Base-by-base conservation (phyloP, 2,888 invertebrate genomes). In the Drosophila setosimentum region DNA sequence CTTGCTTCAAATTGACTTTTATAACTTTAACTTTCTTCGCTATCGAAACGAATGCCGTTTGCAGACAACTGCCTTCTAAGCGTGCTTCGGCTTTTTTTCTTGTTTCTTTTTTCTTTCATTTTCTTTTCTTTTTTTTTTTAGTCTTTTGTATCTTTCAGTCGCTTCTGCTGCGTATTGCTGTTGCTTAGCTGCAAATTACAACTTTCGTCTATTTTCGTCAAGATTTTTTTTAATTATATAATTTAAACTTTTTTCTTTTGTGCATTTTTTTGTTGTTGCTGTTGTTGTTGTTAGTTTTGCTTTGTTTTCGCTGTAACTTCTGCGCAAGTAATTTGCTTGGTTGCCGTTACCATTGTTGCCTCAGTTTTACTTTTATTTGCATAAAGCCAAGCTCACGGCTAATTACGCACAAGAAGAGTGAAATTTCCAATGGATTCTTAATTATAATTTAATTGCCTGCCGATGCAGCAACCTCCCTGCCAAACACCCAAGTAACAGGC, bases 201-300 rank as follows among this genome's bases (percentile, higher is more conserved):
- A 88, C 87, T 87, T 87, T 90, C 89, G 87, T 87, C 89, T 90
- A 80, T 90, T 90, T 88, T 90, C 82, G 90, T 88, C 89, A 88
- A 90, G 89, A 86, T 88, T 88, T 87, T 83, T 86, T 81, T 84
- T 82, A 91, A 91, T 91, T 91, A 91, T 91, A 91, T 91, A 91
- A 91, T 91, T 91, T 89, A 88, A 89, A 80, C 71, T 67, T 75
- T 68, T 72, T 76, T 76, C 71, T 68, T 64, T 57, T 59, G 66
- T 58, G 53, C 64, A 58, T 55, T 62, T 59, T 48, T 53, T 60
- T 55, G 60, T 37, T 18, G 65, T 53, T 66, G 67, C 48, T 33
- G 40, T 67, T 59, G 70, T 45, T 24, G 13, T 45, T 45, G 45
- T 45, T 16, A 45, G 45, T 16, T 21, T 24, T 45, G 63, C 76